These are phyloP conservation scores for Propithecus perrieri DNA, from an alignment of 2,797 vertebrate species.

Conservation along the genomic window DNA sequence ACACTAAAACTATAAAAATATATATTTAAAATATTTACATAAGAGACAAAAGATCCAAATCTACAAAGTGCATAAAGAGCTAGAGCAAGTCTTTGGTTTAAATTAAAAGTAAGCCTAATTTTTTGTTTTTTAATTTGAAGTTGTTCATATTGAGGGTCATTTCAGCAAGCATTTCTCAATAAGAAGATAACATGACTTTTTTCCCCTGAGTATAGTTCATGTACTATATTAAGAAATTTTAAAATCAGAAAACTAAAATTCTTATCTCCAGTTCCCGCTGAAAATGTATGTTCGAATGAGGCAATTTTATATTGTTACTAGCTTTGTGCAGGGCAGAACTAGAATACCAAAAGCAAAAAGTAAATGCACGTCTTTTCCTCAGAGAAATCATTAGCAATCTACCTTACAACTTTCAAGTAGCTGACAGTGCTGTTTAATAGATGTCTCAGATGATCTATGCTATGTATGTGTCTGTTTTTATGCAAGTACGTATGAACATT, in stretches of 20 bases:
- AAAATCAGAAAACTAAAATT: neutral
- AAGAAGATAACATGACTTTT: neutral
- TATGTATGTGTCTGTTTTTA: neutral
- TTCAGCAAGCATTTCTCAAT: neutral
- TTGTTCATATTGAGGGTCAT: neutral
- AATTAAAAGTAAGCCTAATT: neutral
- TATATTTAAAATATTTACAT: neutral
- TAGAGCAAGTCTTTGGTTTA: neutral
- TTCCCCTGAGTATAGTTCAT: neutral
- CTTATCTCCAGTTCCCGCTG: neutral
- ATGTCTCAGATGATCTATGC: neutral
- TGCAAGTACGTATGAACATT: neutral
- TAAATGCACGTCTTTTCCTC: neutral
- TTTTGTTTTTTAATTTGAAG: neutral
- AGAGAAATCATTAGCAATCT: neutral
- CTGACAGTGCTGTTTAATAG: neutral
- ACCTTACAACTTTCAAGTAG: neutral
- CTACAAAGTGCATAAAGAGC: neutral
- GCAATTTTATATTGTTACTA: neutral
- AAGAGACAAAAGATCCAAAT: neutral
- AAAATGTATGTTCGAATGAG: neutral
- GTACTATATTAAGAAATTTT: neutral
- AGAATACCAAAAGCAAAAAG: neutral
- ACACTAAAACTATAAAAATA: neutral
- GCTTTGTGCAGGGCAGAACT: neutral